Conservation (phyloP, 2,797 vertebrate species). For the Tokudaia tokunoshimensis region DNA sequence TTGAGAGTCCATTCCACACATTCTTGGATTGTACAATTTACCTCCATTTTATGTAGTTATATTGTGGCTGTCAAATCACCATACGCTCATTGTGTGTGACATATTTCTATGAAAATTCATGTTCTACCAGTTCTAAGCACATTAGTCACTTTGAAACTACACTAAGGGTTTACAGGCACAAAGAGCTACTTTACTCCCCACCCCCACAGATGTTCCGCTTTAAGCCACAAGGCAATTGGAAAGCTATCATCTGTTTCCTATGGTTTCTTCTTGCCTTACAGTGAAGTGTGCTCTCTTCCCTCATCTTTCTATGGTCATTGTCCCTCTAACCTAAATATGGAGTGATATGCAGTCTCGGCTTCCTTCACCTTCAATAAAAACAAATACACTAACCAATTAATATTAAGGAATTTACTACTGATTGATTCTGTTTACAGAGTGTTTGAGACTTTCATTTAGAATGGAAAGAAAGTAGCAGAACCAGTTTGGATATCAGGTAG, state of each 20-base stretch:
- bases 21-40: not conserved
- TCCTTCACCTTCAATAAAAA: not conserved
- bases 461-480: not conserved
- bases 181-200: not conserved
- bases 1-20: not conserved
- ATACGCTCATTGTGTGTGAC: not conserved
- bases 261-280: not conserved
- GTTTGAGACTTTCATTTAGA: not conserved
- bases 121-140: not conserved
- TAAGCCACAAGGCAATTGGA: not conserved
- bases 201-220: not conserved
- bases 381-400: not conserved
- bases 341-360: not conserved
- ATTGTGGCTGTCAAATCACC: not conserved
- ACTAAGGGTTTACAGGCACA: not conserved
- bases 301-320: not conserved
- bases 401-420: not conserved
- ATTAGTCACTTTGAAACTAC: not conserved
- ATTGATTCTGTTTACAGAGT: not conserved
- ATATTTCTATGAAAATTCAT: not conserved
- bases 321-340: not conserved
- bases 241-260: not conserved
- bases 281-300: not conserved
- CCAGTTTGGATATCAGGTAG: not conserved
- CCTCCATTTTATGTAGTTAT: not conserved